These are phyloP conservation scores for Darevskia nairensis DNA, from an alignment of 2,797 vertebrate genomes.

Conservation along the genomic window DNA sequence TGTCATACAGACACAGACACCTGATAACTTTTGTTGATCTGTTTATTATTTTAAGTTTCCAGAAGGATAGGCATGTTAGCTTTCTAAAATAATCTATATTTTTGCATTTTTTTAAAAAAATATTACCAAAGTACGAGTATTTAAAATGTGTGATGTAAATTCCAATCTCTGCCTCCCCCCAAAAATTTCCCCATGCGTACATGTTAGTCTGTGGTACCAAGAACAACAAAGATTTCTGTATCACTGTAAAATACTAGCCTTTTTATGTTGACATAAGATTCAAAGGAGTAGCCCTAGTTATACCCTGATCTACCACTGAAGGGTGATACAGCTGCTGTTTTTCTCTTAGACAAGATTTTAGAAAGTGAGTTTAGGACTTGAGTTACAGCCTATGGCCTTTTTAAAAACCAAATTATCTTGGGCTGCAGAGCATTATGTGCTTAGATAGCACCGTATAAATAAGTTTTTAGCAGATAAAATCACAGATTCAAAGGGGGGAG, in stretches of 20 bases:
- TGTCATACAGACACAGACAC: neutral
- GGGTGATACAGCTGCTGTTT: conserved; percentile 55
- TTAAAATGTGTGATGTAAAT: too few relatives aligned
- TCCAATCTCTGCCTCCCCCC: too few relatives aligned
- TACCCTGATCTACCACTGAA: conserved; percentile 32
- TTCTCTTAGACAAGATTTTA: rapidly evolving
- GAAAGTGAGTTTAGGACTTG: neutral
- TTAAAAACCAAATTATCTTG: neutral
- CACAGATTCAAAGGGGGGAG: too few relatives aligned
- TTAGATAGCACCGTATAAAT: neutral
- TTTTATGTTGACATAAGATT: neutral
- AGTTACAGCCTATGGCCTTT: neutral
- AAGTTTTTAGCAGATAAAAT: neutral
- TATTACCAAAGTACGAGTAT: too few relatives aligned
- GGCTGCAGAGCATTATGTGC: neutral
- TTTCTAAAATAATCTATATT: too few relatives aligned
- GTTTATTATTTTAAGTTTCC: neutral
- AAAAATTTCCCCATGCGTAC: too few relatives aligned
- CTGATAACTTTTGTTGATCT: neutral
- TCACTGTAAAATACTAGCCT: neutral
- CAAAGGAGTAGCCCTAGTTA: neutral
- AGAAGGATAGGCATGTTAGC: too few relatives aligned
- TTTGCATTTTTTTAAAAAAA: too few relatives aligned
- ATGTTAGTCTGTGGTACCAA: neutral
- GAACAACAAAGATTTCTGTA: neutral